phyloP scores from a whole-genome alignment of 2,113 vertebrate species.

The Cryptotis parvus region DNA sequence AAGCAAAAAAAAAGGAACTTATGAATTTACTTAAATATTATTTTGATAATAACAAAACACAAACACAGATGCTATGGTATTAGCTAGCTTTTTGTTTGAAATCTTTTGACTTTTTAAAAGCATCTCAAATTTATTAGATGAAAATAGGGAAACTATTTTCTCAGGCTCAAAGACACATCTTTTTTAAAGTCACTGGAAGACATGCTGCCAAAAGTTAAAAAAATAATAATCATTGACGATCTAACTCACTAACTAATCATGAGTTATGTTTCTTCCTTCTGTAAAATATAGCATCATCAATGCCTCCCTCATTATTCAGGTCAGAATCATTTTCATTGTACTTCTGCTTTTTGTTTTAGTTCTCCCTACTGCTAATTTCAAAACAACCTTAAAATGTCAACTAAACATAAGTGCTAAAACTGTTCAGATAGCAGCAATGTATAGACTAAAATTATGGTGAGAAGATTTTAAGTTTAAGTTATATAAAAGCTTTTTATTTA shows the following conservation, averaged over 20 bases:
- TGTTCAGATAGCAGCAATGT: too few species aligned
- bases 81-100: not conserved
- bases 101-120: slow-evolving; percentile 4
- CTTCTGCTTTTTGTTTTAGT: too few species aligned
- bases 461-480: too few species aligned
- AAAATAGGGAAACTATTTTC: not conserved
- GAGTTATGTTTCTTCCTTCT: not conserved
- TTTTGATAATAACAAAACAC: slow-evolving; percentile 3
- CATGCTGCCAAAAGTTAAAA: not conserved
- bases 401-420: too few species aligned
- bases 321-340: not conserved
- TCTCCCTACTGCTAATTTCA: too few species aligned
- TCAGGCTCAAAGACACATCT: not conserved
- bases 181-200: not conserved
- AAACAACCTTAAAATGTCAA: too few species aligned
- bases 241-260: not conserved
- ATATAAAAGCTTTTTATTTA: too few species aligned
- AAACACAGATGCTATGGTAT: not conserved
- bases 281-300: not conserved
- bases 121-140: not conserved
- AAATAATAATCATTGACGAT: not conserved
- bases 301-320: not conserved
- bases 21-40: slow-evolving; percentile 26
- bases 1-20: too few species aligned
- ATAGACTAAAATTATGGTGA: too few species aligned